Evolutionary conservation across 2,797 vertebrate genomes (phyloP).

Genomic region (Mormyrus proboscirostris): DNA sequence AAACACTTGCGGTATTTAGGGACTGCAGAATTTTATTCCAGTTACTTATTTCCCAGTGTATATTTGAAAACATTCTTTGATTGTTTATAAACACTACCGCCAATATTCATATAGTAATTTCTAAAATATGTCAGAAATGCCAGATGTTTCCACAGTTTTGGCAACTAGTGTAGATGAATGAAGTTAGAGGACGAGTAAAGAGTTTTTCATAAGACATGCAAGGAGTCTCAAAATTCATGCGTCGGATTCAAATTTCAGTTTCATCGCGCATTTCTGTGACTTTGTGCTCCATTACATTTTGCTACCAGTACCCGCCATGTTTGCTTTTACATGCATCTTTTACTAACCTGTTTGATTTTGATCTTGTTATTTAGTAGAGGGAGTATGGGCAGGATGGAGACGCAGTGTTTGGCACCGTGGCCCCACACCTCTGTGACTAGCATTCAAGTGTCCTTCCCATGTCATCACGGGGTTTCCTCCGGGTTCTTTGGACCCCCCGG

Average conservation of each 20-base stretch:
- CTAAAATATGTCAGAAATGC: neutral
- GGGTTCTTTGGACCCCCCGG: neutral
- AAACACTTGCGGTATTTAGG: neutral
- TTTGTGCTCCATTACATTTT: neutral
- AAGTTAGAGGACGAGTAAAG: neutral
- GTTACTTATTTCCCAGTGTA: neutral
- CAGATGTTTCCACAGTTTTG: neutral
- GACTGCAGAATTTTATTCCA: neutral
- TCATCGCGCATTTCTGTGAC: neutral
- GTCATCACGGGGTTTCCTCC: neutral
- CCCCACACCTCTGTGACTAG: neutral
- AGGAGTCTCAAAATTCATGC: neutral
- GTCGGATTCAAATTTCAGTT: neutral
- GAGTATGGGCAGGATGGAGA: neutral
- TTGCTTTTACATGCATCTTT: neutral
- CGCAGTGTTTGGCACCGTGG: neutral
- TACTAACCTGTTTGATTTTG: neutral
- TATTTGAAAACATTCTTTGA: neutral
- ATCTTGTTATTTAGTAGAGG: neutral
- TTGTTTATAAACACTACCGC: neutral
- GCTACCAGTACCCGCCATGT: neutral
- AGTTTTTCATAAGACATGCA: neutral
- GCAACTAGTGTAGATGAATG: neutral
- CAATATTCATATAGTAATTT: neutral
- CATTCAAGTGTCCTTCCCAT: neutral